Evolutionary conservation across 2,888 invertebrate species (phyloP).

Genomic region (Campopleginae sp.): DNA sequence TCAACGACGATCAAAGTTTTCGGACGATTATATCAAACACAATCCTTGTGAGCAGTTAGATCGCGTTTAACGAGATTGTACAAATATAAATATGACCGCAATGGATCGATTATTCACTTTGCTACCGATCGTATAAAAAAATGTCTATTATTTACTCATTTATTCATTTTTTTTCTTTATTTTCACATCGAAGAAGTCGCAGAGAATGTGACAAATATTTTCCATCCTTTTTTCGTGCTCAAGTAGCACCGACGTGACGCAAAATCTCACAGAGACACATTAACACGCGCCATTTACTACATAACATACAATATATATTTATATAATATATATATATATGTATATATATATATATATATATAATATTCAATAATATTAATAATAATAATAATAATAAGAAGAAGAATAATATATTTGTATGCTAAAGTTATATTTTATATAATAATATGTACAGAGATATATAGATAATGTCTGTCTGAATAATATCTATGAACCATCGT

Average conservation of each 20-base stretch:
- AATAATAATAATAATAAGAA: slow-evolving; percentile 73
- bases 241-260: slow-evolving; percentile 73
- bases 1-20: slow-evolving; percentile 63
- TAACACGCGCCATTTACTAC: slow-evolving; percentile 82
- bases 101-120: slow-evolving; percentile 59
- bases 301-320: slow-evolving; percentile 83
- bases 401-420: slow-evolving; percentile 76
- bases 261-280: slow-evolving; percentile 82
- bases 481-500: slow-evolving; percentile 81
- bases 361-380: slow-evolving; percentile 70
- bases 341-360: slow-evolving; percentile 80
- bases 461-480: slow-evolving; percentile 78
- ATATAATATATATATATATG: slow-evolving; percentile 80
- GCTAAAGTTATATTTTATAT: slow-evolving; percentile 77
- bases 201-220: slow-evolving; percentile 42
- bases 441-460: slow-evolving; percentile 78
- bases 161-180: slow-evolving; percentile 30
- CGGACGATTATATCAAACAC: slow-evolving; percentile 52
- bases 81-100: slow-evolving; percentile 37
- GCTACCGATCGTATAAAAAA: slow-evolving; percentile 18
- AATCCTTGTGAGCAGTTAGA: slow-evolving; percentile 70
- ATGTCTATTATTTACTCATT: not conserved
- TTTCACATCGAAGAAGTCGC: slow-evolving; percentile 39
- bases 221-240: slow-evolving; percentile 38
- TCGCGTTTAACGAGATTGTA: slow-evolving; percentile 68